These are phyloP conservation scores for Oryzias sinensis DNA, from an alignment of 2,797 vertebrate species.

Conservation along the genomic window DNA sequence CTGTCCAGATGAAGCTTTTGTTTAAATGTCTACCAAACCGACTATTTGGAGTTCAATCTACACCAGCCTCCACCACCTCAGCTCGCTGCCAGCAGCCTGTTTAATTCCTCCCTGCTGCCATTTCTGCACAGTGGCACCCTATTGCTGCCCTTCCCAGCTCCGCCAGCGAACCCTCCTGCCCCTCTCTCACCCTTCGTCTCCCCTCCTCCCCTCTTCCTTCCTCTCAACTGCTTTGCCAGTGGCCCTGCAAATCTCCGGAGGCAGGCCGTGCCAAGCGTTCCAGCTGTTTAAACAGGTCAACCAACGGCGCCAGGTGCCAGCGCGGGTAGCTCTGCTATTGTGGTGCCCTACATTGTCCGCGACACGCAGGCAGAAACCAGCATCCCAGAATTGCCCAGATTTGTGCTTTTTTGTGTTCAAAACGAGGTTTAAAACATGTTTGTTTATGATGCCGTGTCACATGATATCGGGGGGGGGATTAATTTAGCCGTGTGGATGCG, in stretches of 20 bases:
- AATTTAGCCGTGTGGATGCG: slow-evolving; percentile 1
- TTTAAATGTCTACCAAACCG: slow-evolving; percentile 18
- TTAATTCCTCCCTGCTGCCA: slow-evolving; percentile 57
- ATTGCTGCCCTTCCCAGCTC: slow-evolving; percentile 39
- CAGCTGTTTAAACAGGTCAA: slow-evolving; percentile 78
- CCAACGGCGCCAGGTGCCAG: slow-evolving; percentile 39
- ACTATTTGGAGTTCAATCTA: slow-evolving; percentile 45
- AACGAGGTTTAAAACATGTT: slow-evolving; percentile 4
- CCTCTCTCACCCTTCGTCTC: slow-evolving; percentile 8
- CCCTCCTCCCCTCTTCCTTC: slow-evolving; percentile 42
- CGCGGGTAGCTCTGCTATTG: slow-evolving; percentile 44
- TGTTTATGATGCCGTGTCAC: not conserved
- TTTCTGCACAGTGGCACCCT: slow-evolving; percentile 53
- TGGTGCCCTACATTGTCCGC: slow-evolving; percentile 49
- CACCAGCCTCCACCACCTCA: slow-evolving; percentile 39
- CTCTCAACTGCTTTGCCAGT: slow-evolving; percentile 54
- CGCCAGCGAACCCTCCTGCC: slow-evolving; percentile 11
- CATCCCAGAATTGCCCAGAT: slow-evolving; percentile 16
- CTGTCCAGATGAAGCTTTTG: slow-evolving; percentile 26
- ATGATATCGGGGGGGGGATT: no score
- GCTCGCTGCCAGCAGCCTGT: slow-evolving; percentile 52
- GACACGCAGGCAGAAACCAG: slow-evolving; percentile 18
- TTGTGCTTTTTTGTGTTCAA: not conserved
- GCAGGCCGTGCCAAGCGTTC: slow-evolving; percentile 55
- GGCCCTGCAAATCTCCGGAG: slow-evolving; percentile 63